Conservation (phyloP, 2,113 vertebrate genomes). For the Hippocampus abdominalis region DNA sequence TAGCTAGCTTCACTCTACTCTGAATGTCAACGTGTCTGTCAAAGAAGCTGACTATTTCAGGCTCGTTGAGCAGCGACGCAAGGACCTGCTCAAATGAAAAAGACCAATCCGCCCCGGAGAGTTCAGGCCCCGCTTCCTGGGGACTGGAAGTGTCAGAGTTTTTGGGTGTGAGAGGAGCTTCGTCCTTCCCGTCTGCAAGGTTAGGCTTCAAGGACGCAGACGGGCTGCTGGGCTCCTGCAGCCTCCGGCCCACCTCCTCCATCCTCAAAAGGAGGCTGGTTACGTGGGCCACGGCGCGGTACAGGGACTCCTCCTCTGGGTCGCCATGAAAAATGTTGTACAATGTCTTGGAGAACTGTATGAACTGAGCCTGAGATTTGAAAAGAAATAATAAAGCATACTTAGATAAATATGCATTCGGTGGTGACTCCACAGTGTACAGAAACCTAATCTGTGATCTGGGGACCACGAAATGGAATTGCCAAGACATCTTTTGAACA, state of each 20-base stretch:
- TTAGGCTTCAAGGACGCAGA: constrained; percentile 24
- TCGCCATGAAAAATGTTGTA: constrained; percentile 92
- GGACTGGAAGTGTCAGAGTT: constrained; percentile 44
- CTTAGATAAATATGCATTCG: too few species aligned
- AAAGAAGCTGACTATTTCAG: constrained; percentile 86
- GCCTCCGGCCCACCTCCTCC: constrained; percentile 69
- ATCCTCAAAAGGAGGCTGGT: constrained; percentile 82
- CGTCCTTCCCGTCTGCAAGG: constrained; percentile 5
- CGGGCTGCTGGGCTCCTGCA: constrained; percentile 63
- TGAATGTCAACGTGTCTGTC: constrained; percentile 82
- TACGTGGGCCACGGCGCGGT: constrained; percentile 85
- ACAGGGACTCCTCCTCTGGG: constrained; percentile 86
- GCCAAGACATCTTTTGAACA: too few species aligned
- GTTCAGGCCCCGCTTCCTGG: constrained; percentile 29
- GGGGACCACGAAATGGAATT: too few species aligned
- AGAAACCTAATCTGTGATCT: too few species aligned
- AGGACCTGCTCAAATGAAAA: constrained; percentile 96
- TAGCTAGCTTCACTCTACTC: constrained; percentile 76
- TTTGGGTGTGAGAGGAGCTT: constrained; percentile 28
- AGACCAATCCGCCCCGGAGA: constrained; percentile 81
- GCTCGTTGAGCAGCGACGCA: constrained; percentile 92
- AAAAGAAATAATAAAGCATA: background rate
- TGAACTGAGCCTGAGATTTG: constrained; percentile 83
- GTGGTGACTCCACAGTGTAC: too few species aligned
- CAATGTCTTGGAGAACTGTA: constrained; percentile 93